Percentiles rank a stretch among this genome's conserved stretches.
These are phyloP conservation scores for Brachionus asplanchnoidis DNA, from an alignment of 1,140 invertebrate species.

Conservation along the genomic window DNA sequence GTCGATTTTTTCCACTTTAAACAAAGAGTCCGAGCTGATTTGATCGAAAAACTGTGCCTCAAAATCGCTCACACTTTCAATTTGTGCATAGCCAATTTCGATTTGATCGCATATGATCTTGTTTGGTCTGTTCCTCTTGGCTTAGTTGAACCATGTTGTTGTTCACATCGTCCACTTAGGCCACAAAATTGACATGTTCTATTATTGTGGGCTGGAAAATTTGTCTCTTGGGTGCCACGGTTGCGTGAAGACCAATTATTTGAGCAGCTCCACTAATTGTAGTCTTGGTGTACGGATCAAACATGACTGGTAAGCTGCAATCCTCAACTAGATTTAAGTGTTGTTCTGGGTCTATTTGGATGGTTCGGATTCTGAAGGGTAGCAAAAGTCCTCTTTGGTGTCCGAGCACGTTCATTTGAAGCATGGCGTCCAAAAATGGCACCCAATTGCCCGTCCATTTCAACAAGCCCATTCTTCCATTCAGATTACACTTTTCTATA, in stretches of 20 bases:
- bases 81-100: background rate
- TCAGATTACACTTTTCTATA: conserved; percentile 44
- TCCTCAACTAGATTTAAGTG: conserved; percentile 53
- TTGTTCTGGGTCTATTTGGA: conserved; percentile 71
- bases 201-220: conserved; percentile 60
- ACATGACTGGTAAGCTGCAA: conserved; percentile 47
- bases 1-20: background rate
- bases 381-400: conserved; percentile 68
- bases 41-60: background rate
- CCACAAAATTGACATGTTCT: conserved; percentile 61
- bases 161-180: background rate
- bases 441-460: conserved; percentile 85
- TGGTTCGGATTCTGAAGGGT: conserved; percentile 76
- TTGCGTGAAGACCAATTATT: conserved; percentile 80
- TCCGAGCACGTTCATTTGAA: conserved; percentile 80
- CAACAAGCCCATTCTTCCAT: conserved; percentile 48
- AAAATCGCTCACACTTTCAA: background rate
- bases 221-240: conserved; percentile 72
- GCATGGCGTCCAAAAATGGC: conserved; percentile 85
- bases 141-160: conserved; percentile 46
- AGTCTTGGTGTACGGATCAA: background rate
- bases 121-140: conserved; percentile 45
- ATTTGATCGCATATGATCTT: conserved; percentile 40
- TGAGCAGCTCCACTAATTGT: conserved; percentile 72
- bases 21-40: background rate